Base-by-base conservation (phyloP, 2,888 invertebrate genomes). In the Cremastinae sp. region DNA sequence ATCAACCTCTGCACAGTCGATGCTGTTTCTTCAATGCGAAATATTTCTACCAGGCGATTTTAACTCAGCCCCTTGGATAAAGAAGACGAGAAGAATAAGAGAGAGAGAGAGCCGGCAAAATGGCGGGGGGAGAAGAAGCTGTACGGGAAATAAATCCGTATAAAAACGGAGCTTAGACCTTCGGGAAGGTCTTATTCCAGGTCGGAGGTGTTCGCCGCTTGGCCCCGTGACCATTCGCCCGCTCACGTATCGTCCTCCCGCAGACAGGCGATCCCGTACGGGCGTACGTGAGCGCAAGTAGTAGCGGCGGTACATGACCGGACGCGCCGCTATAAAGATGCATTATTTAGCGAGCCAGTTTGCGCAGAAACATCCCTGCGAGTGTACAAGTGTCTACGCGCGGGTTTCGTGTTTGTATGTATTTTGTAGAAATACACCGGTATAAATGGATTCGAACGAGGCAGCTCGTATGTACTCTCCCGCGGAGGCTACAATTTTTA, bases 281-380 rank as follows among this genome's bases (percentile, higher is more conserved):
- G 38, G 51, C 65, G 43, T 16, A 54, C 18, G 36, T 38, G 49
- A 18, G 18, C 36, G 58, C 64, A 49, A 65, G 74, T 74, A 78
- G 79, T 71, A 75, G 65, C 72, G 56, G 56, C 76, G 53, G 74
- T 73, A 74, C 74, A 79, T 79, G 78, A 73, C 80, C 74, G 68
- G 78, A 71, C 75, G 73, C 68, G 79, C 81, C 76, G 79, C 80
- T 81, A 82, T 83, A 81, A 84, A 84, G 79, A 77, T 85, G 82
- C 84, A 85, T 85, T 84, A 85, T 85, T 84, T 82, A 85, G 80
- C 72, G 59, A 53, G 73, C 49, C 34, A 2, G 68, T 58, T 58
- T 68, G 34, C 7, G 20, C 36, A 47, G 5, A 28, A 22, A 38
- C 16, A 43, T 18, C 16, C 14, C 20, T 28, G 12, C 28, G 8